A percentile compares a stretch with the other conserved stretches of the same genome.
phyloP scores from a whole-genome alignment of 2,888 invertebrate species.

The Sisyra terminalis region DNA sequence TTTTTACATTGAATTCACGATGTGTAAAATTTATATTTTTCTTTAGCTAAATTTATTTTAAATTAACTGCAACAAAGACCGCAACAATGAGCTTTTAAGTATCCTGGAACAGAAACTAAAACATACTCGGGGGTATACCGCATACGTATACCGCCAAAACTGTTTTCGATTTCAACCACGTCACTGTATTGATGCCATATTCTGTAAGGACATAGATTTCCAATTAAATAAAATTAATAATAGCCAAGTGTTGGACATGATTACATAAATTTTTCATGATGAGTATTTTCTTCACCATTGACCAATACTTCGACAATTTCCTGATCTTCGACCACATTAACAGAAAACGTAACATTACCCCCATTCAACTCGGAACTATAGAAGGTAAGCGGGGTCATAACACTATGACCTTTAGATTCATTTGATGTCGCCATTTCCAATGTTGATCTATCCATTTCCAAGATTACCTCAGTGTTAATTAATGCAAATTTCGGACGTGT shows the following conservation, averaged over 20 bases:
- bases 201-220: conserved; percentile 11
- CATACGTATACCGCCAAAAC: conserved; percentile 14
- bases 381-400: too few species aligned
- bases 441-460: neutral
- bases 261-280: too few species aligned
- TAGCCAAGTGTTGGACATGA: neutral
- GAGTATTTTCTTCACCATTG: too few species aligned
- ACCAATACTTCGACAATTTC: neutral
- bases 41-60: neutral
- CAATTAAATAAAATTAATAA: too few species aligned
- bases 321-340: conserved; percentile 5
- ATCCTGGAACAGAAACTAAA: conserved; percentile 15
- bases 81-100: conserved; percentile 16
- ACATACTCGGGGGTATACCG: conserved; percentile 18
- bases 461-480: conserved; percentile 14
- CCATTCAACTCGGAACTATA: neutral
- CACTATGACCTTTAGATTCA: too few species aligned
- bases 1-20: neutral
- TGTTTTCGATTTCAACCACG: conserved; percentile 16
- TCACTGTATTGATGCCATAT: conserved; percentile 14
- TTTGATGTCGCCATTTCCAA: too few species aligned
- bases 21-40: neutral
- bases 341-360: neutral
- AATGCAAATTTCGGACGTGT: conserved; percentile 16
- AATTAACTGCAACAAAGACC: conserved; percentile 16